Evolutionary conservation across 2,797 vertebrate genomes (phyloP), one percentile per base, ranked within the genome.

Genomic region (Diplodus sargus): DNA sequence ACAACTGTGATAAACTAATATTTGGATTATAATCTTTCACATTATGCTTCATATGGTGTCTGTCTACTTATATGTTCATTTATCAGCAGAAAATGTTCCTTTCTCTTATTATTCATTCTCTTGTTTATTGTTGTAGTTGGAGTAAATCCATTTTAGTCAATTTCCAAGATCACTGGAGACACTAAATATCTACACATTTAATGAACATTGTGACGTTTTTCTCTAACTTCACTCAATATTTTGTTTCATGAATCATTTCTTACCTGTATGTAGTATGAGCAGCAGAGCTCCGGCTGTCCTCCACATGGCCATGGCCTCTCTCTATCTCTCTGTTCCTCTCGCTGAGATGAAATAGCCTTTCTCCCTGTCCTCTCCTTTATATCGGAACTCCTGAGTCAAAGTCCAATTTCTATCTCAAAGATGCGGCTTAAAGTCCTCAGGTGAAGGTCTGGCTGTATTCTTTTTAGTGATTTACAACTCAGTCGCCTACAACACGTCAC

Each of bases 201-300:
- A 45, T 4, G 23, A 53, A 23, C 12, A 56, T 12, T 9, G 3
- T 25, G 6, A 17, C 12, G 22, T 25, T 25, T 11, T 16, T 0
- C 39, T 20, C 3, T 60, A 7, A 12, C 5, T 43, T 69, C 16
- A 39, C 7, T 34, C 43, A 3, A 18, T 10, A 63, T 49, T 43
- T 4, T 9, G 7, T n/a, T 74, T 13, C 39, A 18, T 60, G 15
- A 65, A 57, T 20, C 2, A n/a, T 47, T 14, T 74, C 92, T 93
- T 84, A 96, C 95, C 94, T 20, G 81, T 70, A 22, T 93, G 91
- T 12, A 92, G 61, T 34, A 94, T 30, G 0, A 93, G 75, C 13
- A 96, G 79, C 0, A 95, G 74, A 51, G 79, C 65, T 74, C 66
- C 85, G 0, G 88, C 47, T 23, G 83, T 86, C 49, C 53, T 87